Evolutionary conservation across 2,797 vertebrate species (phyloP), one percentile per base, ranked within the genome.

Genomic region (Fratercula arctica): DNA sequence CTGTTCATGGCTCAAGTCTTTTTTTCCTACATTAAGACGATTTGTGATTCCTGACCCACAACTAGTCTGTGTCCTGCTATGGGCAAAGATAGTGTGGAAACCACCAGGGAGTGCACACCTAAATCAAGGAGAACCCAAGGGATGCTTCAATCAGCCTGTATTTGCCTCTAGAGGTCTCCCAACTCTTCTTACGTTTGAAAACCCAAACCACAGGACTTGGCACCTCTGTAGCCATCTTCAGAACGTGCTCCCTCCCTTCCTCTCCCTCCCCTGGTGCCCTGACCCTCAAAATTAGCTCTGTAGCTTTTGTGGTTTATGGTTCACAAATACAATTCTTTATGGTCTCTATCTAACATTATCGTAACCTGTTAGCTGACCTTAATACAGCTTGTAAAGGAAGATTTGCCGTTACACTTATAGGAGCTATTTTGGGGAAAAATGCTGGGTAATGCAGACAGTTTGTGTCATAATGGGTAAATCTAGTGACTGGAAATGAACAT

Each of bases 111-210:
- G 35, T 56, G 20, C 23, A 7, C 9, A 41, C 6, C 7, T 59
- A 68, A 50, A 53, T 6, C 0, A 24, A 53, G 79, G 19, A 29
- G 39, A 93, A 24, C 43, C 25, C 17, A 51, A 51, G 25, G 25
- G 43, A 51, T n/a, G 33, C 31, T 87, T 53, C 63, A 31, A 9
- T 51, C 73, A 57, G n/a, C 8, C 48, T 56, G 3, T 25, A 5
- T 63, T 67, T 94, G 67, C 90, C 94, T 88, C 83, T 91, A 96
- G 93, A 90, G 74, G 77, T 94, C 94, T 95, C 89, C 74, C 85
- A 92, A 64, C 39, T 16, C 51, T 88, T 90, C 39, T 35, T 35
- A 14, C 25, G 3, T 76, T 73, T 43, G 46, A 64, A 86, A 86
- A 37, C 4, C 31, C 21, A 29, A 60, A 26, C 13, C 11, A 45